phyloP scores from a whole-genome alignment of 2,797 vertebrate species.

The Helostoma temminkii region DNA sequence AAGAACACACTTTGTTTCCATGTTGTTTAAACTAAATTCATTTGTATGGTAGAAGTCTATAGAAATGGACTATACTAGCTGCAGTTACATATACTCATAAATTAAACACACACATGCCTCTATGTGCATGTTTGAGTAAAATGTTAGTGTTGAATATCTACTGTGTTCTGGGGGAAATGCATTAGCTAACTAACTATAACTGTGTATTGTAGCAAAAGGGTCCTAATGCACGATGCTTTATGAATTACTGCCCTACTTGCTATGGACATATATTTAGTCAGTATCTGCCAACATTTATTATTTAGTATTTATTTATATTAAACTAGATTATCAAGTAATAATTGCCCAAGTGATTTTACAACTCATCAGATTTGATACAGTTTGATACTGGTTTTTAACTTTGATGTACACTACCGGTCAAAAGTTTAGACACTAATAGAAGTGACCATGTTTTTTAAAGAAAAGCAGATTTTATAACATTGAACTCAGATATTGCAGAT shows the following conservation, averaged over 20 bases:
- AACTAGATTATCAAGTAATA: neutral
- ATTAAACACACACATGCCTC: neutral
- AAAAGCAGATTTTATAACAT: no score
- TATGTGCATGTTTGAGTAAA: neutral
- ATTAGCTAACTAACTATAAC: no score
- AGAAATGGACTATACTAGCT: neutral
- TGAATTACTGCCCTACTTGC: slow-evolving; percentile 5
- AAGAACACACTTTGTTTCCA: neutral
- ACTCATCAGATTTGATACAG: neutral
- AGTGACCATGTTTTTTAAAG: no score
- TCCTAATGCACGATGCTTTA: slow-evolving; percentile 1
- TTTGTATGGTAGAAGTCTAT: no score
- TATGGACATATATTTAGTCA: neutral
- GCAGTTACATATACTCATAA: neutral
- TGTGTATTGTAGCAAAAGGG: slow-evolving; percentile 3
- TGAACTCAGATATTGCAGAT: no score
- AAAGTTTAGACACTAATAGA: no score
- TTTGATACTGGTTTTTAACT: no score
- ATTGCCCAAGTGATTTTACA: neutral
- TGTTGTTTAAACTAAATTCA: no score
- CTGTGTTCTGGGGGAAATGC: neutral
- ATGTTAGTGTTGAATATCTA: neutral
- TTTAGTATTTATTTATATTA: no score
- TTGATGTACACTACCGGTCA: no score
- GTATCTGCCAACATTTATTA: slow-evolving; percentile 3